Percentiles rank a stretch among this genome's conserved stretches.
phyloP scores from a whole-genome alignment of 2,797 vertebrate genomes.

The Cossypha dichroa region DNA sequence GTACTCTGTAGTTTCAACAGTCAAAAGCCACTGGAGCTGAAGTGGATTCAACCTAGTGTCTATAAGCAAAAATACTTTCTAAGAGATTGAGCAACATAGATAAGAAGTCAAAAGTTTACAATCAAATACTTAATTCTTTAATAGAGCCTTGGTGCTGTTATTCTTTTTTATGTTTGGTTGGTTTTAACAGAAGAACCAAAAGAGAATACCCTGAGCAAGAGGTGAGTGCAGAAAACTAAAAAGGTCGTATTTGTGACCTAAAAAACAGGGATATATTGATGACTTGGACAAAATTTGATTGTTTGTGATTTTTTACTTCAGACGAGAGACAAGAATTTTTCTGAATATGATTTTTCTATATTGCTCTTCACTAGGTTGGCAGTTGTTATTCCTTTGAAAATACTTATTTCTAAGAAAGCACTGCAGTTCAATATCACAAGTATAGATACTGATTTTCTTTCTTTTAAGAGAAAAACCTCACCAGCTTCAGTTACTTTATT shows the following conservation, averaged over 20 bases:
- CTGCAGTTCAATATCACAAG: not conserved
- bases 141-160: not conserved
- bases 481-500: not conserved
- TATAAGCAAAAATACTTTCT: not conserved
- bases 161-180: accelerated
- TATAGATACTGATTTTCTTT: not conserved
- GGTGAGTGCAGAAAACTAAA: not conserved
- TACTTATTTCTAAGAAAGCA: not conserved
- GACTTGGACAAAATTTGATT: not conserved
- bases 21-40: not conserved
- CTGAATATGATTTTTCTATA: not conserved
- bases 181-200: not conserved
- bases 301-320: not conserved
- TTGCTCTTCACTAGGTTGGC: not conserved
- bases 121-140: not conserved
- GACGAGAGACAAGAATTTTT: not conserved
- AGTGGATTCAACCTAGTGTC: not conserved
- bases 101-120: not conserved
- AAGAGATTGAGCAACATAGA: not conserved
- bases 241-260: not conserved
- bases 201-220: not conserved
- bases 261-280: not conserved
- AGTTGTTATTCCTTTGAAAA: not conserved
- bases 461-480: not conserved
- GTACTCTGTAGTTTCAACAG: not conserved